Percentiles rank a stretch among this genome's conserved stretches.
Evolutionary conservation across 1,140 invertebrate genomes (phyloP).

Genomic region (Palaemon carinicauda): DNA sequence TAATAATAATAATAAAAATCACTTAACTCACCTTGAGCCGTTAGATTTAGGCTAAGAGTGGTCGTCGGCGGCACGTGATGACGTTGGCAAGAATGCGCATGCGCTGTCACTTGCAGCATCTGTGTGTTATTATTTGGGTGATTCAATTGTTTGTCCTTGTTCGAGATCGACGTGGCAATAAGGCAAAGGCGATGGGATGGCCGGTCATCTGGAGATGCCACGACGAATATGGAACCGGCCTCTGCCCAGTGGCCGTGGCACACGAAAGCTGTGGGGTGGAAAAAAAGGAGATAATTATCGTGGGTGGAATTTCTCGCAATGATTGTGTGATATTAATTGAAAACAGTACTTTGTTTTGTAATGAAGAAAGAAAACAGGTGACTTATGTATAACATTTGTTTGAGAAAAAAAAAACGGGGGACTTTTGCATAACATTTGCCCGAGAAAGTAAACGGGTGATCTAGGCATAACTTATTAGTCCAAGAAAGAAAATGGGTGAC

Average conservation of each 20-base stretch:
- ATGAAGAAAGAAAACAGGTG: too few relatives aligned
- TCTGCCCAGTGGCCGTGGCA: constrained; percentile 59
- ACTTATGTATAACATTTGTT: too few relatives aligned
- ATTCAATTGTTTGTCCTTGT: constrained; percentile 10
- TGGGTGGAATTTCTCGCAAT: too few relatives aligned
- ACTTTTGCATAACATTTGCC: too few relatives aligned
- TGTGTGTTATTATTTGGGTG: constrained; percentile 26
- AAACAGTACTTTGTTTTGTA: too few relatives aligned
- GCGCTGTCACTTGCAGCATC: constrained; percentile 53
- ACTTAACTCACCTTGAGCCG: constrained; percentile 39
- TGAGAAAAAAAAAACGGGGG: too few relatives aligned
- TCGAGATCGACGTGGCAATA: constrained; percentile 28
- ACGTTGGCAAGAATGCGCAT: constrained; percentile 56
- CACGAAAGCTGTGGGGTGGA: constrained; percentile 38
- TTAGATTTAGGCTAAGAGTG: constrained; percentile 52
- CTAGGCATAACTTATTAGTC: too few relatives aligned
- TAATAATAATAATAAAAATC: too few relatives aligned
- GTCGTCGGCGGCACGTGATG: constrained; percentile 50
- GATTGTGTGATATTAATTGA: too few relatives aligned
- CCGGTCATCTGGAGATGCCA: constrained; percentile 51
- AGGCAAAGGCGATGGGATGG: constrained; percentile 55
- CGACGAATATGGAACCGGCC: constrained; percentile 46
- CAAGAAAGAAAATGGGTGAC: too few relatives aligned
- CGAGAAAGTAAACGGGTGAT: too few relatives aligned
- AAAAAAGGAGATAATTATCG: not conserved